Base-by-base conservation (phyloP, 2,797 vertebrate species). In the Lepilemur septentrionalis region DNA sequence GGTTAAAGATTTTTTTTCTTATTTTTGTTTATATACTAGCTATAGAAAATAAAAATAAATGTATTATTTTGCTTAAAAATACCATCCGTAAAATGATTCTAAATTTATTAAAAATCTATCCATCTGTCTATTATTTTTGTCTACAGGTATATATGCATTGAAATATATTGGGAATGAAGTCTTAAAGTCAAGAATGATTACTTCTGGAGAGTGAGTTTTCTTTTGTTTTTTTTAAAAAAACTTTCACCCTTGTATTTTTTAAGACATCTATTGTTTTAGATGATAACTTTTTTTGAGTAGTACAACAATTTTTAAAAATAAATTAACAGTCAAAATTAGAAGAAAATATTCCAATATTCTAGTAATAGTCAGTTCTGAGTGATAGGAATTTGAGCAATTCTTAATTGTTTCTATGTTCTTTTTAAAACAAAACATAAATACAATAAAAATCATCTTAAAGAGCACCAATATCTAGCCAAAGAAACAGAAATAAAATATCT, bases 71-170 rank as follows among this genome's bases (percentile, higher is more conserved):
- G 46, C 41, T 89, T 89, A 73, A 14, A 79, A 75, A 84, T 46
- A 8, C 13, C 9, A 63, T 22, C 10, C 69, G 55, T 88, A 94
- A 95, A 86, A 38, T 65, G 5, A 87, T 87, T 79, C 0, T 18
- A 67, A 78, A 81, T 94, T 96, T 89, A 81, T 93, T 72, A 59
- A 61, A 92, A 78, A 55, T 69, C 30, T 59, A 9, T 35, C 38
- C 52, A 22, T 23, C 32, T 70, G 14, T 55, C 23, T 55, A 8
- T 25, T 7, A 22, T n/a, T 78, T 81, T 83, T 82, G 32, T 78
- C 38, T 83, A 1, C 65, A 85, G 0, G 9, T 50, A 23, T 41
- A 61, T 22, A 55, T 41, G 7, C 1, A 43, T 35, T 63, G 12
- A 80, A 91, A 82, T 46, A n/a, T 25, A 13, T 46, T 23, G 48